Conservation (phyloP, 2,797 vertebrate species). For the Tympanoctomys barrerae region DNA sequence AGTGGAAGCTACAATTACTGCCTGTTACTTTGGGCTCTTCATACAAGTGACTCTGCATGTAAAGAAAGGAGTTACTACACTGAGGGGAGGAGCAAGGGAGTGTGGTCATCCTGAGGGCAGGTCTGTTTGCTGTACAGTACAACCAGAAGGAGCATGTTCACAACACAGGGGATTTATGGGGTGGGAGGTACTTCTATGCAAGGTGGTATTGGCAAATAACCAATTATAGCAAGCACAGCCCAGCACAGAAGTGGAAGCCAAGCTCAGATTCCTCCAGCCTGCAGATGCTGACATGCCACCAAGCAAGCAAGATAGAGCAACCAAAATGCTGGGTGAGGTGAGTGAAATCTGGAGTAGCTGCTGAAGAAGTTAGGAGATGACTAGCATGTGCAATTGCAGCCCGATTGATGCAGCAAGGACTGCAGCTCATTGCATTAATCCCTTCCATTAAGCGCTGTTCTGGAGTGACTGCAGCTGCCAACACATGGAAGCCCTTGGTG, state of each 20-base stretch:
- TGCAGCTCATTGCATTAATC: not conserved
- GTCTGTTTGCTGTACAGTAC: not conserved
- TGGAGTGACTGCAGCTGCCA: not conserved
- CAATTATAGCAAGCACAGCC: not conserved
- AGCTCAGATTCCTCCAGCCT: not conserved
- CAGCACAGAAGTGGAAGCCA: not conserved
- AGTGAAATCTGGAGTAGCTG: not conserved
- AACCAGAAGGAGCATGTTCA: not conserved
- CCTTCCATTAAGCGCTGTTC: not conserved
- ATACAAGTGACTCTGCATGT: not conserved
- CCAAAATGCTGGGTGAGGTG: not conserved
- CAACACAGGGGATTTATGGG: not conserved
- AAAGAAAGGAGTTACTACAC: slow-evolving; percentile 20
- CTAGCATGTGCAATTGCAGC: not conserved
- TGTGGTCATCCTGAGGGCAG: not conserved
- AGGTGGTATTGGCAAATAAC: slow-evolving; percentile 26
- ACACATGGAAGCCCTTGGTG: not conserved
- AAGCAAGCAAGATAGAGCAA: not conserved
- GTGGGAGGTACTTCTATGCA: not conserved
- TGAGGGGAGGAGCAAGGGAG: not conserved
- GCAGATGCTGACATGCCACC: not conserved
- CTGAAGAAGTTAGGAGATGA: not conserved
- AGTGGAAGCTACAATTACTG: not conserved
- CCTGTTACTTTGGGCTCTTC: not conserved
- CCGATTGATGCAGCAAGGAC: not conserved